A percentile compares a stretch with the other conserved stretches of the same genome.
Conservation (phyloP, 1,140 invertebrate genomes). For the Lucilia sericata region DNA sequence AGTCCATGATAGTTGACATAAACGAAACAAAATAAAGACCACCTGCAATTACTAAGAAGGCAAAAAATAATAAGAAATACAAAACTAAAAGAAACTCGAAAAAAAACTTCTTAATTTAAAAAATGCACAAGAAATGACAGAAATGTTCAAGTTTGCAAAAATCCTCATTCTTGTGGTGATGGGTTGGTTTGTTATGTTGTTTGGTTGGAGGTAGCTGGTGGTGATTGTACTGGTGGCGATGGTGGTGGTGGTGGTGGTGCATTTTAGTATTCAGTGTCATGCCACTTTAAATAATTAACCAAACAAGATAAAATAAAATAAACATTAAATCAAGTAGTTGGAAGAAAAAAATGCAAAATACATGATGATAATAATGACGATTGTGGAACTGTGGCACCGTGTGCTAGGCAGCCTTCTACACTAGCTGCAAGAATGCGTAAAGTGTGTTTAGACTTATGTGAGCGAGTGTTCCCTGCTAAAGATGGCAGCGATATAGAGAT, state of each 20-base stretch:
- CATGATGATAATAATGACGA: not conserved
- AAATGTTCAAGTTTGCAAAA: not conserved
- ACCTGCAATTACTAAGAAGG: conserved; percentile 10
- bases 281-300: conserved; percentile 44
- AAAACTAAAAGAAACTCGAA: not conserved
- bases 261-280: conserved; percentile 29
- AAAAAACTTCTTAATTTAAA: not conserved
- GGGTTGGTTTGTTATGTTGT: not conserved
- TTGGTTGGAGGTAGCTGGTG: no score
- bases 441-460: not conserved
- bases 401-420: not conserved
- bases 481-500: not conserved
- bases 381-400: not conserved
- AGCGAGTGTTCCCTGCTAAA: not conserved
- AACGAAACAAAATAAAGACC: not conserved
- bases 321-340: not conserved
- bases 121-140: not conserved
- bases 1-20: not conserved
- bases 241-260: not conserved
- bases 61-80: not conserved
- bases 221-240: not conserved
- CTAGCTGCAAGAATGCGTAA: not conserved
- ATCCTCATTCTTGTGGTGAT: not conserved
- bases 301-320: conserved; percentile 28
- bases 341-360: conserved; percentile 17